Evolutionary conservation across 2,113 vertebrate species (phyloP).

Genomic region (Embiotoca jacksoni): DNA sequence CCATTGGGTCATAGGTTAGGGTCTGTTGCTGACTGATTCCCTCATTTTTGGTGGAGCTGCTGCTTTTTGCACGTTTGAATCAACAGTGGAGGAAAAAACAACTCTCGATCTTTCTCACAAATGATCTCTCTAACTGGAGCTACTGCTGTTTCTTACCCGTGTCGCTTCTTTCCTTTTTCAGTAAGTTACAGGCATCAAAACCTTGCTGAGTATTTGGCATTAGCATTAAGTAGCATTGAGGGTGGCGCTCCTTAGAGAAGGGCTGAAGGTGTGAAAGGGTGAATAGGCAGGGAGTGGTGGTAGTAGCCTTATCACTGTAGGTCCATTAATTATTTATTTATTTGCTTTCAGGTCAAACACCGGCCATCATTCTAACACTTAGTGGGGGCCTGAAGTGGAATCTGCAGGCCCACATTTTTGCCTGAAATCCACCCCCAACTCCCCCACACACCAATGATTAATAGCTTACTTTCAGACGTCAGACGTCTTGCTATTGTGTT

Average conservation of each 20-base stretch:
- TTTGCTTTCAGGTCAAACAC: conserved; percentile 74
- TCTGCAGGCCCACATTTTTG: conserved; percentile 32
- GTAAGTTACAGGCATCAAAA: background rate
- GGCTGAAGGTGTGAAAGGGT: conserved; percentile 20
- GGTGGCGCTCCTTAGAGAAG: conserved; percentile 22
- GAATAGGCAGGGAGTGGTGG: conserved; percentile 36
- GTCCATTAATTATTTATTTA: conserved; percentile 77
- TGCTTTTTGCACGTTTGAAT: no score
- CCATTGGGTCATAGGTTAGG: background rate
- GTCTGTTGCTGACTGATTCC: background rate
- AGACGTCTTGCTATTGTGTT: conserved; percentile 54
- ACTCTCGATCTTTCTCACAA: no score
- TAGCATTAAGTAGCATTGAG: background rate
- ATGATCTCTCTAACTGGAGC: no score
- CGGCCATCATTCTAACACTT: conserved; percentile 41
- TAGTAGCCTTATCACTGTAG: conserved; percentile 44
- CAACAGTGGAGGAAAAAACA: no score
- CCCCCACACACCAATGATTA: conserved; percentile 53
- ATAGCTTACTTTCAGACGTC: conserved; percentile 62
- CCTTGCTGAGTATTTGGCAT: background rate
- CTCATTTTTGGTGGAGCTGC: background rate
- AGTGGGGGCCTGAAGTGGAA: conserved; percentile 34
- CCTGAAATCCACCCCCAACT: conserved; percentile 27
- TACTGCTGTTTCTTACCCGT: no score
- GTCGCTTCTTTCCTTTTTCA: background rate